Evolutionary conservation across 2,113 vertebrate genomes (phyloP), one percentile per base, ranked within the genome.

Genomic region (Passer montanus): DNA sequence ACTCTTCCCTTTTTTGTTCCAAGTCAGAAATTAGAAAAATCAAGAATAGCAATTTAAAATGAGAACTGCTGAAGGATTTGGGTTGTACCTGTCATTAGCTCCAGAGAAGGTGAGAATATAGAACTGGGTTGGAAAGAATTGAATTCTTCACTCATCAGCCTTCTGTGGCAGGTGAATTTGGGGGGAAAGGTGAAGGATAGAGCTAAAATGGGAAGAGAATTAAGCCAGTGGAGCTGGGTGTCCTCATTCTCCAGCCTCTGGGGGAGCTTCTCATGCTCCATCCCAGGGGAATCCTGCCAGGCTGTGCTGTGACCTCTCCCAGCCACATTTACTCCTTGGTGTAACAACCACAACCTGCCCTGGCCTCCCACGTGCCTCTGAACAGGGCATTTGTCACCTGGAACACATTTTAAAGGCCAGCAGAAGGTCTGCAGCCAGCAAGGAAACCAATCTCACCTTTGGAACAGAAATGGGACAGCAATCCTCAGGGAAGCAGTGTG

Each of bases 401-500:
- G 15, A 73, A 33, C 1, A 2, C 12, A 12, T 60, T 39, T 74
- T 9, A 58, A 44, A 58, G 11, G 26, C 41, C 33, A 60, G 56
- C 33, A 67, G 44, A 20, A 43, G n/a, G 46, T 35, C 15, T 74
- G 84, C 23, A 46, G 35, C 16, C 76, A 85, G 28, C 24, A 43
- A 28, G 11, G 41, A 63, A 55, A 9, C 1, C 27, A 15, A 15
- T 6, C 80, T 86, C n/a, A 98, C 98, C 98, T 98, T 13, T 85
- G 78, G 83, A 98, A 84, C 27, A 98, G 89, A 70, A 69, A 46
- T 18, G 97, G 86, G 11, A 97, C 93, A 41, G 97, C 95, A 23
- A 93, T 46, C 67, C 73, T 96, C 1, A 97, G n/a, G 2, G 92
- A 94, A 43, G 21, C 91, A 20, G 52, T 49, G 7, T 35, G 79